Evolutionary conservation across 2,797 vertebrate species (phyloP).

Genomic region (Paedocypris micromegethes): DNA sequence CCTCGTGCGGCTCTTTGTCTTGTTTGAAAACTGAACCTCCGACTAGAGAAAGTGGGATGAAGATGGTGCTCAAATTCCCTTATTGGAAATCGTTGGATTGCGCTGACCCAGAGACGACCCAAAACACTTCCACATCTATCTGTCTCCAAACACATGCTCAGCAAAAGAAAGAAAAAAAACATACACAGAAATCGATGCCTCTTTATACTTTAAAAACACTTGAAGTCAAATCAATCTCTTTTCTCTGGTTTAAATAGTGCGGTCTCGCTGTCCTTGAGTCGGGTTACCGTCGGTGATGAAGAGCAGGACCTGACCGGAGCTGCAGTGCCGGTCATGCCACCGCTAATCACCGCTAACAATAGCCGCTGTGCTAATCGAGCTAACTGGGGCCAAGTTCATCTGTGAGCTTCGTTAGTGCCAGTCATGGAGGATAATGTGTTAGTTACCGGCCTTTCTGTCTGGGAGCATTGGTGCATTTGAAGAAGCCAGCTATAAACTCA

Average conservation of each 20-base stretch:
- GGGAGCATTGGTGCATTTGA: too few relatives aligned
- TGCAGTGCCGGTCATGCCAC: conserved; percentile 35
- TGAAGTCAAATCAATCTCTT: conserved; percentile 30
- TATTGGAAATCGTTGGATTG: conserved; percentile 48
- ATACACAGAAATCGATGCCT: conserved; percentile 31
- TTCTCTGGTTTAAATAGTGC: conserved; percentile 20
- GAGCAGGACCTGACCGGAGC: conserved; percentile 25
- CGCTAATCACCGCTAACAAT: conserved; percentile 36
- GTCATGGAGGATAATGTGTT: conserved; percentile 16
- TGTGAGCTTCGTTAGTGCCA: conserved; percentile 31
- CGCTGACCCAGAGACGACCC: conserved; percentile 35
- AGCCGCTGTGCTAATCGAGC: conserved; percentile 26
- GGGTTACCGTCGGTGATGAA: conserved; percentile 1
- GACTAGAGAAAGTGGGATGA: conserved; percentile 12
- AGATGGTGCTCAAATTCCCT: conserved; percentile 31
- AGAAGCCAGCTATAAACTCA: background rate
- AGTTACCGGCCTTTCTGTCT: conserved; percentile 1
- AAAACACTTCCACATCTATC: conserved; percentile 31
- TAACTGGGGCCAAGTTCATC: conserved; percentile 37
- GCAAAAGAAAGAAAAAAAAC: conserved; percentile 14
- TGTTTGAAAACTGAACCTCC: conserved; percentile 37
- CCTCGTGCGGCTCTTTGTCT: conserved; percentile 30
- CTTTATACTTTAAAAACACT: conserved; percentile 39
- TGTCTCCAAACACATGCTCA: conserved; percentile 24
- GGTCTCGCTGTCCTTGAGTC: conserved; percentile 42